Percentiles rank a stretch among this genome's conserved stretches.
phyloP scores from a whole-genome alignment of 2,797 vertebrate genomes.

The Hirundo rustica region DNA sequence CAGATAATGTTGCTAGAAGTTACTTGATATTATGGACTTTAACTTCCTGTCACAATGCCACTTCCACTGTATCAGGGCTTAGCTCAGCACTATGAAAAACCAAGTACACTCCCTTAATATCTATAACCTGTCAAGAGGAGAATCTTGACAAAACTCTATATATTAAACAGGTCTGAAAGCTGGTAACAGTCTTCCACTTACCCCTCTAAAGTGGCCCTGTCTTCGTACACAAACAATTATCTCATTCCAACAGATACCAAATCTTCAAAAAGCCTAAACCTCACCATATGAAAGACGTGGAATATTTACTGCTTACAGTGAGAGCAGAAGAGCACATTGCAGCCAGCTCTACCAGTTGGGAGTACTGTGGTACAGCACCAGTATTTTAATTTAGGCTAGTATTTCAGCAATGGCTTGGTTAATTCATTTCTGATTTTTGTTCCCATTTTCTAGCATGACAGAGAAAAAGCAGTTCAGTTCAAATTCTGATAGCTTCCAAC shows the following conservation, averaged over 20 bases:
- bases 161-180: background rate
- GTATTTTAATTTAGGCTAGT: background rate
- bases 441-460: background rate
- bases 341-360: background rate
- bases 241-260: background rate
- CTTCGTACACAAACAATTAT: background rate
- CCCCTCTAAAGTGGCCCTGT: background rate
- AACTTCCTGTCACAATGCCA: background rate
- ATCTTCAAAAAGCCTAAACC: background rate
- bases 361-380: background rate
- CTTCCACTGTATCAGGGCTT: background rate
- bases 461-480: background rate
- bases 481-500: constrained; percentile 54
- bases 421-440: background rate
- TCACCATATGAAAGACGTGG: background rate
- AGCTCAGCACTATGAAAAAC: background rate
- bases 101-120: background rate
- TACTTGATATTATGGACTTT: background rate
- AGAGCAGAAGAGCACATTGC: background rate
- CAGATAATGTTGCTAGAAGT: background rate
- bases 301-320: background rate
- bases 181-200: background rate
- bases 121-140: background rate
- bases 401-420: background rate
- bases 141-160: background rate